Evolutionary conservation across 1,140 invertebrate genomes (phyloP).

Genomic region (Drosophila novamexicana): DNA sequence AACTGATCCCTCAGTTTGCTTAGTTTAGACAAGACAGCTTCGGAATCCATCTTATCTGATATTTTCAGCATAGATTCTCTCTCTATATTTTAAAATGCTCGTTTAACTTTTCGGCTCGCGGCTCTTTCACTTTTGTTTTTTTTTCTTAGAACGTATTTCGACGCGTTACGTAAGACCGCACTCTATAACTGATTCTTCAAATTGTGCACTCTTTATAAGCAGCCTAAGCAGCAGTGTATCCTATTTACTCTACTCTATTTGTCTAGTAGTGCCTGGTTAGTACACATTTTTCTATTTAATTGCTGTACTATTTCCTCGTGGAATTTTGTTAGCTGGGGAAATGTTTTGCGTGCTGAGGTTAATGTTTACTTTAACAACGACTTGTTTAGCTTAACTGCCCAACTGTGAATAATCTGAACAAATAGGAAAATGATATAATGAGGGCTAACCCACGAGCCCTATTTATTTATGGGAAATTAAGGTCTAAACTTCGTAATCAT

Average conservation of each 20-base stretch:
- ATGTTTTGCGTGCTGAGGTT: background rate
- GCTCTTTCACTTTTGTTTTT: background rate
- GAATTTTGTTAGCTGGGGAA: background rate
- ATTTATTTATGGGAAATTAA: too few species aligned
- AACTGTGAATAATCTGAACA: background rate
- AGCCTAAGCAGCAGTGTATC: background rate
- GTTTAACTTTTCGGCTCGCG: background rate
- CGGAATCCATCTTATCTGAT: conserved; percentile 17
- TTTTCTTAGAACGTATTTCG: background rate
- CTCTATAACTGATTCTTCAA: conserved; percentile 3
- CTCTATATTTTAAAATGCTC: conserved; percentile 5
- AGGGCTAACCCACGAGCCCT: too few species aligned
- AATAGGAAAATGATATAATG: too few species aligned
- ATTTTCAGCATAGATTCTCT: conserved; percentile 10
- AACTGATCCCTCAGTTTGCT: conserved; percentile 23
- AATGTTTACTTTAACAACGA: conserved; percentile 6
- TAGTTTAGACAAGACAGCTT: conserved; percentile 3
- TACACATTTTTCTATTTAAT: conserved; percentile 3
- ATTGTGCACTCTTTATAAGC: background rate
- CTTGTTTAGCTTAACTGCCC: background rate
- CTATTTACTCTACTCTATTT: conserved; percentile 2
- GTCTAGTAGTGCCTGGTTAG: background rate
- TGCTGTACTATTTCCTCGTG: conserved; percentile 2
- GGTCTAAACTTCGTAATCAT: too few species aligned
- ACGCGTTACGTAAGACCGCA: background rate